A percentile compares a stretch with the other conserved stretches of the same genome.
Conservation (phyloP, 2,113 vertebrate genomes). For the Rhinolophus ferrumequinum region DNA sequence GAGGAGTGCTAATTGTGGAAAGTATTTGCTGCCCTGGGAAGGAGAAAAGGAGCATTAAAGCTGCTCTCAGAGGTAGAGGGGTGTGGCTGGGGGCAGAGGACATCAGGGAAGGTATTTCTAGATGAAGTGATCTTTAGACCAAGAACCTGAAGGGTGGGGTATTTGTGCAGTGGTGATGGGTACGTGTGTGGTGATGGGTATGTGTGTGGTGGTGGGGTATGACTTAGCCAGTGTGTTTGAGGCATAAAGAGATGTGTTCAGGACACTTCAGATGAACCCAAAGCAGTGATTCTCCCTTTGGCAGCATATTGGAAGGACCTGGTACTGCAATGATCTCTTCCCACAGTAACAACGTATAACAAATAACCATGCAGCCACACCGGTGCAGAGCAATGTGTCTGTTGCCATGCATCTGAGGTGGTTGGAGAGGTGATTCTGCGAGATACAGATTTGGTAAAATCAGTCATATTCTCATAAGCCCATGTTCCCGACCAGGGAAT, state of each 20-base stretch:
- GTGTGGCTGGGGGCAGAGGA: not conserved
- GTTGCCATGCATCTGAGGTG: no score
- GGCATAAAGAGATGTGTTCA: not conserved
- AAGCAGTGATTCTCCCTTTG: not conserved
- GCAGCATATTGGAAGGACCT: fast-evolving
- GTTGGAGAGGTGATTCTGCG: not conserved
- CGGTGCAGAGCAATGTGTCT: fast-evolving
- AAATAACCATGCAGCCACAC: fast-evolving
- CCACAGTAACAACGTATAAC: no score
- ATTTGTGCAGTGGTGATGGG: no score
- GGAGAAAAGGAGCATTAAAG: not conserved
- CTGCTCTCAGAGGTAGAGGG: not conserved
- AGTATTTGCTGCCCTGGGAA: not conserved
- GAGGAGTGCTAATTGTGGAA: not conserved
- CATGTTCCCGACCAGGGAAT: fast-evolving
- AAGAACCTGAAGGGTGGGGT: not conserved
- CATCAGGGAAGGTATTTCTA: not conserved
- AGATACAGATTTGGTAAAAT: not conserved
- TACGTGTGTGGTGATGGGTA: no score
- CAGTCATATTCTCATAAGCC: not conserved
- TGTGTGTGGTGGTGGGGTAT: not conserved
- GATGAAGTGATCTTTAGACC: not conserved
- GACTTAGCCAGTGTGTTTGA: not conserved
- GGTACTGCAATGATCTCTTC: not conserved
- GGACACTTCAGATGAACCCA: not conserved